Evolutionary conservation across 1,140 invertebrate genomes (phyloP), one percentile per base, ranked within the genome.

Genomic region (Araneus ventricosus): DNA sequence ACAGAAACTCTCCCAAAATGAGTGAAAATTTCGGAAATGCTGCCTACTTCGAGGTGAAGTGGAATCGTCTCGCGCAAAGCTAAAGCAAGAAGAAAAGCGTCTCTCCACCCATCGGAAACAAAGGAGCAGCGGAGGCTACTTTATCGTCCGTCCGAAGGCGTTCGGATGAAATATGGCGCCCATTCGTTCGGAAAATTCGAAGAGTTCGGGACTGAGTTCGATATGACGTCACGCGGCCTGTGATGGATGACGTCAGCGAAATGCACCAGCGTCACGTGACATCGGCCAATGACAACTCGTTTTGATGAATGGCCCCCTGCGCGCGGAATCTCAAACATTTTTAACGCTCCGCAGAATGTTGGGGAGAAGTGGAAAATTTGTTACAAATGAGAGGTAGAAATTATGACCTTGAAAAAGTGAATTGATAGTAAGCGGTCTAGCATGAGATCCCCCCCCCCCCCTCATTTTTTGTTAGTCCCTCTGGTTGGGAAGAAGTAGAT

Each of bases 311-410:
- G 88, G 17, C 70, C 63, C 41, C 30, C 41, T 3, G 34, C n/a
- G 10, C n/a, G 88, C 70, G 24, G 88, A 90, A 90, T 90, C 88
- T 90, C 88, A 90, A 90, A 90, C 37, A 90, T 80, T 90, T 90
- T 39, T 80, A 37, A 61, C 57, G 52, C 45, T 86, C 84, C 57
- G n/a, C 6, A 59, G 52, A 61, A 34, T 75, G 27, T 67, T 27
- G 27, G 24, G 63, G 24, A 30, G 63, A 24, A 63, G 22, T 10
- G 7, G 61, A 14, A 3, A 52, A 52, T 52, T 52, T 52, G 17
- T 17, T 52, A 52, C 45, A 52, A 52, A 52, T 14, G 45, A 52
- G 45, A 17, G 1, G 45, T 52, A 17, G 45, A 52, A 52, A 52
- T 17, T 8, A 52, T 52, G 45, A 52, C 45, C n/a, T n/a, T 52